A percentile compares a stretch with the other conserved stretches of the same genome.
Evolutionary conservation across 2,888 invertebrate species (phyloP).

Genomic region (Andrena trimmerana): DNA sequence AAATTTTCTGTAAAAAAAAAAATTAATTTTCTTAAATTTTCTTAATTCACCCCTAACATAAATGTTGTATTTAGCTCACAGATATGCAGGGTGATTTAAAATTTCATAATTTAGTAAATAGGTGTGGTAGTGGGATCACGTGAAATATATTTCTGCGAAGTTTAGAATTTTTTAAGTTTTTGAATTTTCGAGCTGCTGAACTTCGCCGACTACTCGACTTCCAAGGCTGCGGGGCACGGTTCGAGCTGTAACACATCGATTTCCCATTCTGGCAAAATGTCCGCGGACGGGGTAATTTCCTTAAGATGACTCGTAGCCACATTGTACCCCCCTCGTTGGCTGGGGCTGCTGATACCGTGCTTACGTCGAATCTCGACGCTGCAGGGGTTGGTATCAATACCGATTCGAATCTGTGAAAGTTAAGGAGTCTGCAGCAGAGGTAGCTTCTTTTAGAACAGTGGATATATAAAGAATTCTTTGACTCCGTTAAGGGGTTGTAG

Average conservation of each 20-base stretch:
- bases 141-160: too few species aligned
- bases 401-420: slow-evolving; percentile 60
- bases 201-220: not conserved
- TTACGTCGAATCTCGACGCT: slow-evolving; percentile 52
- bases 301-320: slow-evolving; percentile 68
- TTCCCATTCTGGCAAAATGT: slow-evolving; percentile 74
- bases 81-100: too few species aligned
- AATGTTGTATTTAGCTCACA: too few species aligned
- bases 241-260: slow-evolving; percentile 72
- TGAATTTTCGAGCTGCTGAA: slow-evolving; percentile 27
- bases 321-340: not conserved
- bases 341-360: slow-evolving; percentile 47
- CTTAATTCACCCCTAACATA: not conserved
- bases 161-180: not conserved
- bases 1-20: too few species aligned
- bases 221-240: slow-evolving; percentile 18
- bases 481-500: too few species aligned
- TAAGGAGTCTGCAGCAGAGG: slow-evolving; percentile 37
- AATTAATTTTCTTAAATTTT: too few species aligned
- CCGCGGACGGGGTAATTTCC: slow-evolving; percentile 72
- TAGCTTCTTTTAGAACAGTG: slow-evolving; percentile 12
- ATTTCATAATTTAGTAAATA: too few species aligned
- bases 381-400: slow-evolving; percentile 59
- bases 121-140: too few species aligned
- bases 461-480: too few species aligned